Evolutionary conservation across 2,888 invertebrate species (phyloP), one percentile per base, ranked within the genome.

Genomic region (Ormyrus rosae): DNA sequence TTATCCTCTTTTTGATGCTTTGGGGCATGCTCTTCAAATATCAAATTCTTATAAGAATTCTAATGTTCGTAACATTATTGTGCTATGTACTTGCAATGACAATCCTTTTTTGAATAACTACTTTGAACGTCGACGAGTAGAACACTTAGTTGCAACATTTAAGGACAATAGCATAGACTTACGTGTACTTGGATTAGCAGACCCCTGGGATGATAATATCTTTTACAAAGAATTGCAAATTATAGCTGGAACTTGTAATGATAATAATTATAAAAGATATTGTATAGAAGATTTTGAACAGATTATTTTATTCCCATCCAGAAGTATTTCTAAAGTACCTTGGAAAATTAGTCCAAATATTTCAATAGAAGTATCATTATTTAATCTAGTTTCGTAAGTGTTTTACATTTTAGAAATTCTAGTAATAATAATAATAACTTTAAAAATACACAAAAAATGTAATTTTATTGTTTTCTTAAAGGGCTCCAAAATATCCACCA

Each of bases 161-260:
- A 81, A 82, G 2, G 82, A 82, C 67, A 77, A 78, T 34, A 72
- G 76, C 50, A 78, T 82, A 7, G 51, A 83, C 51, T 77, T 85
- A 7, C 79, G 81, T 10, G 81, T 86, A 6, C 68, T 84, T 48
- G 84, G 84, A 11, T 65, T 85, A 0, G 68, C 61, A 7, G 51
- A 78, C 8, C 48, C 75, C 9, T 86, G 83, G 81, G 78, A 84
- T 51, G 82, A 84, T 8, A 56, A 80, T 0, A 13, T 71, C 0
- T 85, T 83, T 67, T 85, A 84, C 69, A 85, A 83, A 73, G 84
- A 86, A 8, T 81, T 85, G 11, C 77, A 83, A 67, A 71, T 84
- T 2, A 81, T 85, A 61, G 82, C 85, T 46, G 78, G 76, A 3
- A 73, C 74, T 11, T 79, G 74, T 45, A 76, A 60, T 63, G 11